phyloP scores from a whole-genome alignment of 2,888 invertebrate species.

The Lumbricus terrestris region DNA sequence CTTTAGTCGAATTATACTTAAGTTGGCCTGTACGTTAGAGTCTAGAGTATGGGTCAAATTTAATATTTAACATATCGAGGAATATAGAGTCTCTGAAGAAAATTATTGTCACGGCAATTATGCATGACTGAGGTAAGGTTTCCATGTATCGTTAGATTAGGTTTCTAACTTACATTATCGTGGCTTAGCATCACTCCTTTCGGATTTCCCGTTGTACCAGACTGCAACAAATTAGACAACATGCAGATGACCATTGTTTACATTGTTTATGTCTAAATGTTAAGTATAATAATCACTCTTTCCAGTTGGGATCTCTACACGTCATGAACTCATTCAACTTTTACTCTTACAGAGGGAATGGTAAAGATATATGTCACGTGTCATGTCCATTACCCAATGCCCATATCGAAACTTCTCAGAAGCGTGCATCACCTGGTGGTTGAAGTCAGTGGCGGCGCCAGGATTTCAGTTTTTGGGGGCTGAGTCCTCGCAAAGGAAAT shows the following conservation, averaged over 20 bases:
- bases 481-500: no score
- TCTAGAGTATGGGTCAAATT: no score
- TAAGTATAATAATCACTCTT: neutral
- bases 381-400: no score
- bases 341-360: no score
- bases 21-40: no score
- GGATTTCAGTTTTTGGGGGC: no score
- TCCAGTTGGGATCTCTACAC: neutral
- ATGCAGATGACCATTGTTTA: neutral
- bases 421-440: neutral
- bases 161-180: conserved; percentile 69
- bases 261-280: no score
- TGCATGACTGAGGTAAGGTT: neutral
- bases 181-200: conserved; percentile 92
- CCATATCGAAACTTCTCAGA: neutral
- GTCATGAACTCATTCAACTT: neutral
- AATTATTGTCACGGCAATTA: neutral
- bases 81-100: no score
- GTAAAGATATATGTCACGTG: no score
- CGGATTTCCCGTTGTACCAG: conserved; percentile 64
- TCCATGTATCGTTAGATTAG: neutral
- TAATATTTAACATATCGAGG: no score
- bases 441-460: no score
- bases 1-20: no score
- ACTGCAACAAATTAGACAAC: conserved; percentile 43